Evolutionary conservation across 2,113 vertebrate genomes (phyloP).

Genomic region (Pica pica): DNA sequence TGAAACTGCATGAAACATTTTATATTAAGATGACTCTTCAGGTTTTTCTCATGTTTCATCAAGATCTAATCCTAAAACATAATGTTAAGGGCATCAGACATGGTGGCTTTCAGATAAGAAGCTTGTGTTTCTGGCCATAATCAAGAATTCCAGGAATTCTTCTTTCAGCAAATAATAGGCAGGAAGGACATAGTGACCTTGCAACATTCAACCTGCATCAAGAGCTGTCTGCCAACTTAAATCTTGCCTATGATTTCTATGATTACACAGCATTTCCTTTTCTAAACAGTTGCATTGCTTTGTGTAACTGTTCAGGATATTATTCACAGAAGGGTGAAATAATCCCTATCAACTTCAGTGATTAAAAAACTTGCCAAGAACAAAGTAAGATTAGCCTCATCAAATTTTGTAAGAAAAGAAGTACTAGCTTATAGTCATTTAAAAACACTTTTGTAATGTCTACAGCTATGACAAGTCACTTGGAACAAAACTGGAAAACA

Average conservation of each 20-base stretch:
- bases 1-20: not conserved
- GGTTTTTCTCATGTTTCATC: not conserved
- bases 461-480: not conserved
- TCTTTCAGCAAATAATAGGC: conserved; percentile 18
- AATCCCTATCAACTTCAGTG: not conserved
- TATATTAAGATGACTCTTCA: not conserved
- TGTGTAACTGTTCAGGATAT: not conserved
- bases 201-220: not conserved
- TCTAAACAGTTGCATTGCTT: not conserved
- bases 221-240: conserved; percentile 2
- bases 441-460: not conserved
- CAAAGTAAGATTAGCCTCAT: not conserved
- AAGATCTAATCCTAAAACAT: not conserved
- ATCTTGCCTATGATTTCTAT: not conserved
- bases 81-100: not conserved
- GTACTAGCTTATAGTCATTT: not conserved
- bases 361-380: not conserved
- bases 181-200: conserved; percentile 13
- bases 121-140: not conserved
- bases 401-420: not conserved
- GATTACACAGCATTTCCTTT: not conserved
- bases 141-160: conserved; percentile 33
- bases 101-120: conserved; percentile 5
- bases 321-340: not conserved
- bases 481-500: not conserved